These are phyloP conservation scores for Myotis davidii DNA, from an alignment of 2,113 vertebrate species.

Conservation along the genomic window DNA sequence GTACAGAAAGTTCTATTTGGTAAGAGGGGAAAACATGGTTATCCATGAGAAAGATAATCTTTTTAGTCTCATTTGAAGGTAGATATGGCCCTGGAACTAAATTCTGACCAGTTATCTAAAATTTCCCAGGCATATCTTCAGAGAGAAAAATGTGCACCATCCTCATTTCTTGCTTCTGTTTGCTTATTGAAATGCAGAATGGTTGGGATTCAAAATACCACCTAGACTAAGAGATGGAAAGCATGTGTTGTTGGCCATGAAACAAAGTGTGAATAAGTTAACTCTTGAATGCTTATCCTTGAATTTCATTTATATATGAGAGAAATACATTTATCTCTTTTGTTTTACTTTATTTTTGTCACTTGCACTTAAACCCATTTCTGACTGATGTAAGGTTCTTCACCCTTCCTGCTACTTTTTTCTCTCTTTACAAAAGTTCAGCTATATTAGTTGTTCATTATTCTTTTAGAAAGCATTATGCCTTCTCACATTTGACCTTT, in stretches of 20 bases:
- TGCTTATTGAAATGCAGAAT: not conserved
- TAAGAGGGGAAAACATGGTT: not conserved
- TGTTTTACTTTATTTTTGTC: not conserved
- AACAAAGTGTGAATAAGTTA: not conserved
- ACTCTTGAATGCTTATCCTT: not conserved
- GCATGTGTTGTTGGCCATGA: not conserved
- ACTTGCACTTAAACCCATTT: not conserved
- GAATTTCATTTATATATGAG: not conserved
- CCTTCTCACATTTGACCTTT: not conserved
- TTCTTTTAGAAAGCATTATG: not conserved
- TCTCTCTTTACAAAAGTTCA: not conserved
- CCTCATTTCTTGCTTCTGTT: not conserved
- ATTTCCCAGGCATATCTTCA: not conserved
- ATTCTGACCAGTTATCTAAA: not conserved
- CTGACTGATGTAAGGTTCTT: not conserved
- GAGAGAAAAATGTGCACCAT: not conserved
- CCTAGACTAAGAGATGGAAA: not conserved
- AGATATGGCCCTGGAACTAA: not conserved
- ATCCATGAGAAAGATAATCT: not conserved
- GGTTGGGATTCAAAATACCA: not conserved
- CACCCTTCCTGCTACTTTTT: not conserved
- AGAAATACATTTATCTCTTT: not conserved
- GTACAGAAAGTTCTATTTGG: not conserved
- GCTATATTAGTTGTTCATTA: not conserved
- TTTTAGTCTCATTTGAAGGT: not conserved